Conservation (phyloP, 1,140 invertebrate genomes). For the Ostrea edulis region DNA sequence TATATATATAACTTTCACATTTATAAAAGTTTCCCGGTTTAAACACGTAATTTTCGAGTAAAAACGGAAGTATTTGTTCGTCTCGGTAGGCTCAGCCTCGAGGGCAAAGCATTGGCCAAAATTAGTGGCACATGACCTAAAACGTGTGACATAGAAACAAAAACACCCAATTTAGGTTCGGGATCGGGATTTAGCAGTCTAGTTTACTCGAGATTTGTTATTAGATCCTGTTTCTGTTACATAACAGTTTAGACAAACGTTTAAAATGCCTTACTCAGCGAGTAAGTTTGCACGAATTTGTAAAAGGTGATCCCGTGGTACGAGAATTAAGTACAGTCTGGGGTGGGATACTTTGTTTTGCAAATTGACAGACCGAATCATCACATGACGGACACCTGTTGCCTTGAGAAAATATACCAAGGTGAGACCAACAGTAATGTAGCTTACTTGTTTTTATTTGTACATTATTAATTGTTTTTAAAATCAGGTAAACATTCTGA, state of each 20-base stretch:
- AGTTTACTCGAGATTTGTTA: neutral
- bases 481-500: too few relatives aligned
- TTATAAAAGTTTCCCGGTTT: too few relatives aligned
- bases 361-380: neutral
- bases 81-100: too few relatives aligned
- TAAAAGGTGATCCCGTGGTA: neutral
- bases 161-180: neutral
- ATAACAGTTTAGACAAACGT: neutral
- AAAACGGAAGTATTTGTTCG: too few relatives aligned
- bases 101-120: too few relatives aligned
- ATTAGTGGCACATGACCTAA: too few relatives aligned
- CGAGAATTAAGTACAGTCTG: neutral
- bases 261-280: neutral
- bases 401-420: neutral
- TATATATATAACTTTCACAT: too few relatives aligned
- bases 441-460: neutral
- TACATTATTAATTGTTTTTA: neutral
- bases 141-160: too few relatives aligned
- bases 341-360: neutral
- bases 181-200: neutral
- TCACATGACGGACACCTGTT: constrained; percentile 29
- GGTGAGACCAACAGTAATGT: neutral
- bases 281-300: neutral
- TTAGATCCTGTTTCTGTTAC: neutral
- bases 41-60: too few relatives aligned